These are phyloP conservation scores for Alethe castanea DNA, from an alignment of 2,113 vertebrate genomes.

Conservation along the genomic window DNA sequence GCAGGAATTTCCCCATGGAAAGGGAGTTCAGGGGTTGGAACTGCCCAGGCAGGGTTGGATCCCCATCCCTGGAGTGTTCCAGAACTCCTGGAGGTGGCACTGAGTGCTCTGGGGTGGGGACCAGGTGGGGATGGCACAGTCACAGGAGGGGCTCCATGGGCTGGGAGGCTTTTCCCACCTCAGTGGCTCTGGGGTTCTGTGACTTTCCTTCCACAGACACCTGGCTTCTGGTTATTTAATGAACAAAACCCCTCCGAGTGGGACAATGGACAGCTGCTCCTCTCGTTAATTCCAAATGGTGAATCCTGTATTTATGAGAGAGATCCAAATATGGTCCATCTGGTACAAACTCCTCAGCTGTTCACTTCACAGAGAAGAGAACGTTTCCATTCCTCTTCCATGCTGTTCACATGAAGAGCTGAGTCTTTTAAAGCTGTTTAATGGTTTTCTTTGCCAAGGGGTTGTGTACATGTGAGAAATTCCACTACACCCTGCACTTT, in stretches of 20 bases:
- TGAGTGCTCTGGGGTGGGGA: background rate
- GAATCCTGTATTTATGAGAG: background rate
- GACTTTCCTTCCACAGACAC: background rate
- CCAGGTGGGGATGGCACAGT: too few relatives aligned
- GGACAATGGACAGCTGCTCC: constrained; percentile 15
- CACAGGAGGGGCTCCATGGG: rapidly evolving
- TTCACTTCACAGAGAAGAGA: constrained; percentile 41
- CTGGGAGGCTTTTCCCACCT: background rate
- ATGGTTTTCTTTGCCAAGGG: background rate
- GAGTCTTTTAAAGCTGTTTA: background rate
- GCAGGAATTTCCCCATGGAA: background rate
- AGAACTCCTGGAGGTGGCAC: rapidly evolving
- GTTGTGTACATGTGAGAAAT: background rate
- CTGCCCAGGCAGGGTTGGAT: background rate
- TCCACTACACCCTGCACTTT: rapidly evolving
- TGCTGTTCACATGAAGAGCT: background rate
- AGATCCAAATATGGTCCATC: constrained; percentile 14
- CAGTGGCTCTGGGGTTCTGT: background rate
- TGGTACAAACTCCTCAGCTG: constrained; percentile 22
- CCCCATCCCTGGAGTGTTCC: background rate
- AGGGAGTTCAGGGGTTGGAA: rapidly evolving
- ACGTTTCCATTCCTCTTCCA: background rate
- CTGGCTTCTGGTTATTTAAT: background rate
- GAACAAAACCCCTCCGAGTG: background rate
- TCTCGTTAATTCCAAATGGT: background rate